Evolutionary conservation across 1,140 invertebrate genomes (phyloP).

Genomic region (Trichonephila clavata): DNA sequence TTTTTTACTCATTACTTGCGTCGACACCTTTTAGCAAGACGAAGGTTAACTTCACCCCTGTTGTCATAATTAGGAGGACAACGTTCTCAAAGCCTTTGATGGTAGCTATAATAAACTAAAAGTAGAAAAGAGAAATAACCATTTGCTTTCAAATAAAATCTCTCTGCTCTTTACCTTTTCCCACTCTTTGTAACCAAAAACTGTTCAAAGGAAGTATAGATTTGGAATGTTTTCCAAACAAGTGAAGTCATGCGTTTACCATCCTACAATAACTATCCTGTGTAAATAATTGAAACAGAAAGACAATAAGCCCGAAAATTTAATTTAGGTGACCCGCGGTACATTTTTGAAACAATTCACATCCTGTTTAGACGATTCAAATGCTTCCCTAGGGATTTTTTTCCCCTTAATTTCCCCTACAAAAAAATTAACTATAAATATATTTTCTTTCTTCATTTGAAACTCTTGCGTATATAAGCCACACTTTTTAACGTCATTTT

Average conservation of each 20-base stretch:
- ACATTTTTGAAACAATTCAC: neutral
- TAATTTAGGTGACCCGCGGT: neutral
- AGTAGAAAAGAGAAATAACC: too few species aligned
- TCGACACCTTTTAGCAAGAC: too few species aligned
- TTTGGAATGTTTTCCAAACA: slow-evolving; percentile 14
- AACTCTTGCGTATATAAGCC: neutral
- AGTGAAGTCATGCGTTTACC: slow-evolving; percentile 1
- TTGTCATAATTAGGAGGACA: too few species aligned
- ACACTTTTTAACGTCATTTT: neutral
- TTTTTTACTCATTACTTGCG: too few species aligned
- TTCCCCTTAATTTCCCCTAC: neutral
- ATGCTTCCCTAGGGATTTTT: neutral
- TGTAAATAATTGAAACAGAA: neutral
- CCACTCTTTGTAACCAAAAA: too few species aligned
- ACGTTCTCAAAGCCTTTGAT: too few species aligned
- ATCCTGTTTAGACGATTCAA: neutral
- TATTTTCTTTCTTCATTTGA: neutral
- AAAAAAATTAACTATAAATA: neutral
- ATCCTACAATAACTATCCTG: neutral
- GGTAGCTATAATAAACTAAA: too few species aligned
- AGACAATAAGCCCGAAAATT: neutral
- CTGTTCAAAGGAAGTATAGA: neutral
- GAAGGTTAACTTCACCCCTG: too few species aligned
- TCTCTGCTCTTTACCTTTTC: too few species aligned
- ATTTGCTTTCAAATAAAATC: too few species aligned